phyloP scores from a whole-genome alignment of 2,113 vertebrate genomes.

The Onychostoma macrolepis region DNA sequence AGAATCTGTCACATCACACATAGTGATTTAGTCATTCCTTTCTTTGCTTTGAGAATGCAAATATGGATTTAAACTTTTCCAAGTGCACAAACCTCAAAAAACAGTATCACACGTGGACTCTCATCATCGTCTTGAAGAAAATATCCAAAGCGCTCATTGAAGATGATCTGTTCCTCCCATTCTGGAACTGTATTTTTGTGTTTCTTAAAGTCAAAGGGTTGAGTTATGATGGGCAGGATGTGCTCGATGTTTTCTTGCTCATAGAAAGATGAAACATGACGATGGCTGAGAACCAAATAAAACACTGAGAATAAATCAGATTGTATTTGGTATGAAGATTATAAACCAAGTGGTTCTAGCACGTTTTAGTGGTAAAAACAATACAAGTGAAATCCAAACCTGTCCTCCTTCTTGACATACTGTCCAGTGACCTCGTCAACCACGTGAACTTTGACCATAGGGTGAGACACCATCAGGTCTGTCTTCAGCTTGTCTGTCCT shows the following conservation, averaged over 20 bases:
- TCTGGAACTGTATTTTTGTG: conserved; percentile 88
- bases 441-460: conserved; percentile 93
- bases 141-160: conserved; percentile 89
- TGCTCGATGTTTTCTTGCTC: conserved; percentile 84
- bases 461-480: conserved; percentile 86
- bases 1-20: conserved; percentile 80
- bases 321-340: background rate
- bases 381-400: conserved; percentile 72
- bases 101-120: conserved; percentile 83
- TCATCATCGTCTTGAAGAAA: conserved; percentile 82
- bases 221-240: conserved; percentile 90
- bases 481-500: conserved; percentile 88
- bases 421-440: conserved; percentile 86
- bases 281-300: conserved; percentile 75
- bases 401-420: conserved; percentile 88
- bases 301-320: conserved; percentile 31
- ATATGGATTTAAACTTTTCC: background rate
- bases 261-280: conserved; percentile 83
- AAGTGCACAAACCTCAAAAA: conserved; percentile 88
- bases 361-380: background rate
- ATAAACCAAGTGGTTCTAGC: background rate
- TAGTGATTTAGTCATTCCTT: background rate
- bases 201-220: conserved; percentile 90
- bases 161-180: conserved; percentile 96
- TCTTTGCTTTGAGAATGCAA: background rate